Base-by-base conservation (phyloP, 2,888 invertebrate species). In the Suillia variegata region DNA sequence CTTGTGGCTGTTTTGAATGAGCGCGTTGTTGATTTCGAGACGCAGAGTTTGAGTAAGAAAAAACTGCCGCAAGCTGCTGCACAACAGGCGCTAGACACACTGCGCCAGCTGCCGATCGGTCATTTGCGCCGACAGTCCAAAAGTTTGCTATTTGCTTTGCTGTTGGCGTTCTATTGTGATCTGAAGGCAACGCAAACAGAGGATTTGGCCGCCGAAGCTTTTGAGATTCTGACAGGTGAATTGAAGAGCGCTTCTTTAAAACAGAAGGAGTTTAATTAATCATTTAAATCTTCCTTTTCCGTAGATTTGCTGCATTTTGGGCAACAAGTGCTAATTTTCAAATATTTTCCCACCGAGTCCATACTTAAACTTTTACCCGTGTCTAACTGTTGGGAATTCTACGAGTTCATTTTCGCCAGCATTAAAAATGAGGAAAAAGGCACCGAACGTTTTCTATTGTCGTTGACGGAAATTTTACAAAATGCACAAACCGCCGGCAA, bases 241-340 rank as follows among this genome's bases (percentile, higher is more conserved):
- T 66, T 15, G 24, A 17, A 24, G 31, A 6, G 1, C 20, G 20
- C 15, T 12, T 22, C 12, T 17, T 13, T 34, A 33, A 31, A 18
- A 2, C 0, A 13, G 12, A 13, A 6, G 31, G 12, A 50, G 5
- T 18, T 10, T 10, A 54, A n/a, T 42, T 17, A 51, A 34, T 2
- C 6, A 18, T 33, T n/a, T n/a, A n/a, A n/a, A n/a, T n/a, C 3
- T n/a, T 31, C 31, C 31, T n/a, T n/a, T n/a, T 5, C 56, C 54
- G 6, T 57, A 79, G 80, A 77, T 65, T 38, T 81, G 21, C 64
- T 81, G 51, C 79, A 80, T 58, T 80, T 81, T 57, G 81, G 80
- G 0, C 72, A 70, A 15, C 69, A 71, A 20, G 61, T 80, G 54
- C 65, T 75, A 53, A 65, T 80, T 21, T 78, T 76, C 54, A 70